These are phyloP conservation scores for Hermodice carunculata DNA, from an alignment of 2,888 invertebrate genomes.

Conservation along the genomic window DNA sequence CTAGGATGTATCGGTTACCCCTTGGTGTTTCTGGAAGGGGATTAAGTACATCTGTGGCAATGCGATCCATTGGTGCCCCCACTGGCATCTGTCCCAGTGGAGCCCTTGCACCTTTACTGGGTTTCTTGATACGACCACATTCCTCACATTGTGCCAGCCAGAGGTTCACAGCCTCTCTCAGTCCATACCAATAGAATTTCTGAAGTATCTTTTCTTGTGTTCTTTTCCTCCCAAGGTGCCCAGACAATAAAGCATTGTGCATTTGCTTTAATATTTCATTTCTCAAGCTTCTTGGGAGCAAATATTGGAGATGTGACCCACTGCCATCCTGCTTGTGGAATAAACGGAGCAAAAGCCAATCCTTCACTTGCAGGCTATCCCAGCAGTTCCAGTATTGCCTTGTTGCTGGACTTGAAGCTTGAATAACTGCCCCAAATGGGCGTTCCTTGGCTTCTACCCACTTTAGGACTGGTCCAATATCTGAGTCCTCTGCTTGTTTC, in stretches of 20 bases:
- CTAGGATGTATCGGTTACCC: slow-evolving; percentile 17
- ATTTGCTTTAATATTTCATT: neutral
- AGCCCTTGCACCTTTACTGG: neutral
- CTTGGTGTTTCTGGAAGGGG: slow-evolving; percentile 11
- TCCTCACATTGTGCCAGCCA: neutral
- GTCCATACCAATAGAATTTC: neutral
- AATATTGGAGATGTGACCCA: neutral
- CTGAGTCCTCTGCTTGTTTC: neutral
- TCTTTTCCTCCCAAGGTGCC: neutral
- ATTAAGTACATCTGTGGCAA: neutral
- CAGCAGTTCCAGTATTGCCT: neutral
- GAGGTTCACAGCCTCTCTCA: neutral
- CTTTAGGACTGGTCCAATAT: neutral
- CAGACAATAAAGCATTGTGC: neutral
- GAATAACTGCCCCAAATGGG: neutral
- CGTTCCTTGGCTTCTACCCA: neutral
- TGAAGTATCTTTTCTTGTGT: neutral
- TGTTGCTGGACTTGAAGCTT: neutral
- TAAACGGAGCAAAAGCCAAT: neutral
- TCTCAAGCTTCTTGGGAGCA: neutral
- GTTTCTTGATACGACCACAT: neutral
- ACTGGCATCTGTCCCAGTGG: neutral
- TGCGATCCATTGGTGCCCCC: slow-evolving; percentile 9
- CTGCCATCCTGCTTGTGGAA: neutral
- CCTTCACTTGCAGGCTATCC: neutral